A percentile compares a stretch with the other conserved stretches of the same genome.
Conservation (phyloP, 2,888 invertebrate genomes). For the Thereva nobilitata region DNA sequence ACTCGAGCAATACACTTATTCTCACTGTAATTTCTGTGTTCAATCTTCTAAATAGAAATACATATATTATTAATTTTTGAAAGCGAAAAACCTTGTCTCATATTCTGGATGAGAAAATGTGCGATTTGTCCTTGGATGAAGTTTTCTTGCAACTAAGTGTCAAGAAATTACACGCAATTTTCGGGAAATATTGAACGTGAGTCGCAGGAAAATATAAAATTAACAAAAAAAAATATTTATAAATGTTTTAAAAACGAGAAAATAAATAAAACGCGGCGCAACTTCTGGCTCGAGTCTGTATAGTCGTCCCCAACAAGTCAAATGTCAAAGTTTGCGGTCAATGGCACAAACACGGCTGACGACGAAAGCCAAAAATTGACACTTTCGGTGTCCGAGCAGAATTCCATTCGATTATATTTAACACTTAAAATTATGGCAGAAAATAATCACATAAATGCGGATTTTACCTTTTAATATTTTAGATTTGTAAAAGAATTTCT, state of each 20-base stretch:
- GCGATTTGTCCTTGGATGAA: neutral
- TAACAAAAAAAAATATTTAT: neutral
- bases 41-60: neutral
- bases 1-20: neutral
- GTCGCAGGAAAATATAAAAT: slow-evolving; percentile 17
- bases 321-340: slow-evolving; percentile 41
- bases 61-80: neutral
- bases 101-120: neutral
- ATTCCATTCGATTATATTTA: slow-evolving; percentile 1
- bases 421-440: neutral
- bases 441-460: neutral
- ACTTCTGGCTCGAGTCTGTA: neutral
- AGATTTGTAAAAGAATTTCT: slow-evolving; percentile 13
- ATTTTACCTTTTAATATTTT: slow-evolving; percentile 19
- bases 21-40: neutral
- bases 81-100: slow-evolving; percentile 15
- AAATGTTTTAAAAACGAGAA: too few species aligned
- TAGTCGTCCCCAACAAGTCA: slow-evolving; percentile 15
- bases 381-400: neutral
- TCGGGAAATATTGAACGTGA: neutral
- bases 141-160: neutral
- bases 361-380: slow-evolving; percentile 5
- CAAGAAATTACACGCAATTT: too few species aligned
- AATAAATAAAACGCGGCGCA: slow-evolving; percentile 8
- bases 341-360: slow-evolving; percentile 36